phyloP scores from a whole-genome alignment of 92 coral and sea anemone genomes.

The Palythoa grandis region DNA sequence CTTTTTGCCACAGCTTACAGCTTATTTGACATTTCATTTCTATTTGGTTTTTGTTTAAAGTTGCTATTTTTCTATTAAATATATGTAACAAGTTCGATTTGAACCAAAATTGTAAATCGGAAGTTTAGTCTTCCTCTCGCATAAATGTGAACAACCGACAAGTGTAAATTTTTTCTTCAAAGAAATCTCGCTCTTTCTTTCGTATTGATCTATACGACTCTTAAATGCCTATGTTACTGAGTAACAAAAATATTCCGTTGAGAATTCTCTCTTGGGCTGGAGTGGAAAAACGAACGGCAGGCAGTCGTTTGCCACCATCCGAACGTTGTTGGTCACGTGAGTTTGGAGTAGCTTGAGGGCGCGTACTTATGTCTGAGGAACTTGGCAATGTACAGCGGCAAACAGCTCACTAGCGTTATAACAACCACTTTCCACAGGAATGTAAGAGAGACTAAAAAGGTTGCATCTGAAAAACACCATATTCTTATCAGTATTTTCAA shows the following conservation, averaged over 20 bases:
- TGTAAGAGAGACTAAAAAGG: slow-evolving; percentile 76
- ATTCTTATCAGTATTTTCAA: no score
- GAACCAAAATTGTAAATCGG: no score
- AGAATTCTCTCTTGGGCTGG: background rate
- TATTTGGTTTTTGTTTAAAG: no score
- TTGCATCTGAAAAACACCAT: slow-evolving; percentile 71
- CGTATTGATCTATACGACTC: no score
- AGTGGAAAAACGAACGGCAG: background rate
- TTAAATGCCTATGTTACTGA: background rate
- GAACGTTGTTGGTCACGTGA: slow-evolving; percentile 62
- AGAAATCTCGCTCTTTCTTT: no score
- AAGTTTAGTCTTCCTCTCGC: no score
- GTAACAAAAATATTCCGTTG: background rate
- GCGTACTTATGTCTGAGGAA: slow-evolving; percentile 94
- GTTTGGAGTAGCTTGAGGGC: slow-evolving; percentile 98
- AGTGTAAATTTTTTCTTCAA: no score
- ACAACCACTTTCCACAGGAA: slow-evolving; percentile 97
- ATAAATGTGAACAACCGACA: no score
- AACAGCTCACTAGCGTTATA: slow-evolving; percentile 93
- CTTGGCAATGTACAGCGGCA: slow-evolving; percentile 94
- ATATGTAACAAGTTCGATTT: no score
- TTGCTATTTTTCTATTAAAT: no score
- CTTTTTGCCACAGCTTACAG: no score
- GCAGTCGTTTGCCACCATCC: background rate
- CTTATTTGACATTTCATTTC: no score